phyloP scores from a whole-genome alignment of 1,140 invertebrate genomes.

The Aphis gossypii region DNA sequence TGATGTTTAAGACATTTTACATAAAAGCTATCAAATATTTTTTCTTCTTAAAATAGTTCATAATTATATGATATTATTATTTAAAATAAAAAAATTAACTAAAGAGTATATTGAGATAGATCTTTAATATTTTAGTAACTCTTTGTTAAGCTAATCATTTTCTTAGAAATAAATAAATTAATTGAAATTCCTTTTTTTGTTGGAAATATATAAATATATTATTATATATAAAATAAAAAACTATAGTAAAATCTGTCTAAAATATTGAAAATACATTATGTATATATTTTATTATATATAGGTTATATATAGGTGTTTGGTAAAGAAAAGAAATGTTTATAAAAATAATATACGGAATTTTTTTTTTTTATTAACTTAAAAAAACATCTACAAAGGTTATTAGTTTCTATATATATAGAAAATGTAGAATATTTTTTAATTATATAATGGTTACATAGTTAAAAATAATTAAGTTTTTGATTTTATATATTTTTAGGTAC shows the following conservation, averaged over 20 bases:
- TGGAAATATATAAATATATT: background rate
- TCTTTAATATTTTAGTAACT: background rate
- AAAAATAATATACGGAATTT: background rate
- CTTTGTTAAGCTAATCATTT: background rate
- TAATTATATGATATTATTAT: background rate
- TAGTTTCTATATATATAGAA: no score
- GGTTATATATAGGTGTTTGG: background rate
- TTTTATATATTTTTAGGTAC: no score
- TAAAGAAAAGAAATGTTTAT: background rate
- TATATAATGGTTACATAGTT: no score
- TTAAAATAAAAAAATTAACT: background rate
- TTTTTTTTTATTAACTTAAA: no score
- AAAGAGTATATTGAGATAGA: background rate
- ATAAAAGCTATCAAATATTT: no score
- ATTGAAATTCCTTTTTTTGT: background rate
- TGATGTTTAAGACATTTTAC: background rate
- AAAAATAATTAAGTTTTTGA: no score
- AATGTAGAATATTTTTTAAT: no score
- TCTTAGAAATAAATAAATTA: background rate
- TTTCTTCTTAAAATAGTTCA: background rate
- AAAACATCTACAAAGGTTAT: no score
- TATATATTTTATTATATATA: background rate
- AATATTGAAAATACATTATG: conserved; percentile 6
- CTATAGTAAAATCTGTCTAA: background rate
- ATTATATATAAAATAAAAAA: background rate